Conservation (phyloP, 2,113 vertebrate species). For the Rhipidura dahli region DNA sequence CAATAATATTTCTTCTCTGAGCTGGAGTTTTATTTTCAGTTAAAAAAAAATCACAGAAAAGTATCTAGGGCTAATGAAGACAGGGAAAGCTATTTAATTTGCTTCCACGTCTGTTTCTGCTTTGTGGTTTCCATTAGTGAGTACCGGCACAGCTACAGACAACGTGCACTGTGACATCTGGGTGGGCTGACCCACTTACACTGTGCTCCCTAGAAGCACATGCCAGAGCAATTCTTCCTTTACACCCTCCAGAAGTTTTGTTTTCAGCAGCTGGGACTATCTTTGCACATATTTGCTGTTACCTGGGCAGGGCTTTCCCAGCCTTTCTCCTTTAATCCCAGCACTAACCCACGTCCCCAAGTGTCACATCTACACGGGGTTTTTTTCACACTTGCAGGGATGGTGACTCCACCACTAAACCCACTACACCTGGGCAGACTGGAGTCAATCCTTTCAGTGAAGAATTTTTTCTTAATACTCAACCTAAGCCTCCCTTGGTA, state of each 20-base stretch:
- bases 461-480: neutral
- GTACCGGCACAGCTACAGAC: neutral
- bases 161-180: fast-evolving
- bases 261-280: neutral
- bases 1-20: neutral
- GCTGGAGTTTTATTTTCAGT: neutral
- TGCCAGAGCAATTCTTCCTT: neutral
- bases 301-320: neutral
- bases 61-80: neutral
- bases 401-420: neutral
- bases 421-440: neutral
- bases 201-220: neutral
- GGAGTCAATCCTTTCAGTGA: neutral
- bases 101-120: neutral
- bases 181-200: neutral
- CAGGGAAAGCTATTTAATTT: neutral
- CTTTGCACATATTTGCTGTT: neutral
- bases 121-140: neutral
- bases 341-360: neutral
- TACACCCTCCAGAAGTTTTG: neutral
- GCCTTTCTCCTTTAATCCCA: neutral
- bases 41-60: neutral
- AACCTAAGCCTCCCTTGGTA: neutral
- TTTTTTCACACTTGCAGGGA: neutral
- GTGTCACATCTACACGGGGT: neutral